Conservation (phyloP, 1,140 invertebrate genomes). For the Drosophila setifemur region DNA sequence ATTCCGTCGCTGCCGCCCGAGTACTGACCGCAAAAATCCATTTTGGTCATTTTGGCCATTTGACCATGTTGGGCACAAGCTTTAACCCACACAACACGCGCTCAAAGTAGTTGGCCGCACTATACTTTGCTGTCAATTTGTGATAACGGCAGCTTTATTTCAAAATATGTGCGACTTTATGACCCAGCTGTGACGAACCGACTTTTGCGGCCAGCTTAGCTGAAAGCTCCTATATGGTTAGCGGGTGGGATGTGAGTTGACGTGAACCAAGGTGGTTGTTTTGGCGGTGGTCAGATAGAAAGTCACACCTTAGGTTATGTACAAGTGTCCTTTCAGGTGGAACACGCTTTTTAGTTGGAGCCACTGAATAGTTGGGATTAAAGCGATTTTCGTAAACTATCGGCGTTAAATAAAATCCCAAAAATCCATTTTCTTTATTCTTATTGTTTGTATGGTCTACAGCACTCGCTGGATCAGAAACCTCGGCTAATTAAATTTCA, state of each 20-base stretch:
- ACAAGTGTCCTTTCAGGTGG: slow-evolving; percentile 27
- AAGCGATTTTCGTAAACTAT: slow-evolving; percentile 19
- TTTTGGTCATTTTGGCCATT: slow-evolving; percentile 54
- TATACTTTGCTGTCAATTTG: slow-evolving; percentile 74
- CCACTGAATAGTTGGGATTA: slow-evolving; percentile 30
- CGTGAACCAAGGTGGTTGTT: no score
- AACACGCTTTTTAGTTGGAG: background rate
- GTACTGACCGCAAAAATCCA: slow-evolving; percentile 68
- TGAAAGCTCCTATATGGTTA: slow-evolving; percentile 19
- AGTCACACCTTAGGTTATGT: slow-evolving; percentile 50
- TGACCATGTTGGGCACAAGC: slow-evolving; percentile 28
- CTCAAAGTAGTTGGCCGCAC: slow-evolving; percentile 49
- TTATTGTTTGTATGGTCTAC: slow-evolving; percentile 29
- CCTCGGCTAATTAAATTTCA: slow-evolving; percentile 43
- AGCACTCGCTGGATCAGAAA: slow-evolving; percentile 3
- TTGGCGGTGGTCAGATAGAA: background rate
- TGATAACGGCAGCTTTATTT: slow-evolving; percentile 71
- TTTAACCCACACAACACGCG: slow-evolving; percentile 7
- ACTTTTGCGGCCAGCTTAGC: slow-evolving; percentile 17
- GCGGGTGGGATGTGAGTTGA: no score
- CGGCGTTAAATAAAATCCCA: background rate
- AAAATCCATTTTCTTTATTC: slow-evolving; percentile 26
- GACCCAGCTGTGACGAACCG: slow-evolving; percentile 27
- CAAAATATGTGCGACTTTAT: slow-evolving; percentile 62
- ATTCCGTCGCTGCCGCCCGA: slow-evolving; percentile 26